Percentiles rank a stretch among this genome's conserved stretches.
phyloP scores from a whole-genome alignment of 2,113 vertebrate genomes.

The Orycteropus afer region DNA sequence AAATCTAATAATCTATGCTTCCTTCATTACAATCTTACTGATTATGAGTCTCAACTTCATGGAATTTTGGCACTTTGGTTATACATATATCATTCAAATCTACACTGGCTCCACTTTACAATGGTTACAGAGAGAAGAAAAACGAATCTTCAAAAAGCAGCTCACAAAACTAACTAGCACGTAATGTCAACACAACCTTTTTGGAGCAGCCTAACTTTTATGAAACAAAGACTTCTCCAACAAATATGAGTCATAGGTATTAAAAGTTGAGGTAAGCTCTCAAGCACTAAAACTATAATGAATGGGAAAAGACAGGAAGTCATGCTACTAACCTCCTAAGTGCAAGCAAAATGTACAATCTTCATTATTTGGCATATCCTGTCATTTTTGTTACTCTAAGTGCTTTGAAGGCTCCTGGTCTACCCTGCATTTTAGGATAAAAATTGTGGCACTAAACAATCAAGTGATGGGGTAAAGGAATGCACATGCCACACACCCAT shows the following conservation, averaged over 20 bases:
- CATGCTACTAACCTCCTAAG: constrained; percentile 52
- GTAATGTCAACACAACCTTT: background rate
- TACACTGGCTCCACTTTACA: constrained; percentile 43
- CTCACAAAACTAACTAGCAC: constrained; percentile 39
- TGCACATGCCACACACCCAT: background rate
- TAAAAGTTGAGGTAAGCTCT: constrained; percentile 47
- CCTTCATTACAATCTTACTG: constrained; percentile 48
- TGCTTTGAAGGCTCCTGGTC: constrained; percentile 38
- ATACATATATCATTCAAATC: constrained; percentile 41
- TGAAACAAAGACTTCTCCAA: constrained; percentile 46
- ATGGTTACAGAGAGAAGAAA: constrained; percentile 29
- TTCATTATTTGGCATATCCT: constrained; percentile 29
- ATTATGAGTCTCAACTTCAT: background rate
- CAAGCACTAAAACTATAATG: constrained; percentile 31
- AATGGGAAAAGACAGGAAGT: constrained; percentile 40
- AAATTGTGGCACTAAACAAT: constrained; percentile 35
- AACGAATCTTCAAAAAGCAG: constrained; percentile 50
- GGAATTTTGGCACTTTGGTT: constrained; percentile 37
- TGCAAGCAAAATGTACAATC: constrained; percentile 26
- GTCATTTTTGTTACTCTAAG: constrained; percentile 42
- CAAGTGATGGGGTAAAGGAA: background rate
- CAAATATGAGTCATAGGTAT: constrained; percentile 17
- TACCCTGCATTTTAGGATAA: constrained; percentile 31
- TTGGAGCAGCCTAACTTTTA: background rate
- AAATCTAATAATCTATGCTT: constrained; percentile 53